A percentile compares a stretch with the other conserved stretches of the same genome.
phyloP scores from a whole-genome alignment of 2,113 vertebrate species.

The Myodes glareolus region DNA sequence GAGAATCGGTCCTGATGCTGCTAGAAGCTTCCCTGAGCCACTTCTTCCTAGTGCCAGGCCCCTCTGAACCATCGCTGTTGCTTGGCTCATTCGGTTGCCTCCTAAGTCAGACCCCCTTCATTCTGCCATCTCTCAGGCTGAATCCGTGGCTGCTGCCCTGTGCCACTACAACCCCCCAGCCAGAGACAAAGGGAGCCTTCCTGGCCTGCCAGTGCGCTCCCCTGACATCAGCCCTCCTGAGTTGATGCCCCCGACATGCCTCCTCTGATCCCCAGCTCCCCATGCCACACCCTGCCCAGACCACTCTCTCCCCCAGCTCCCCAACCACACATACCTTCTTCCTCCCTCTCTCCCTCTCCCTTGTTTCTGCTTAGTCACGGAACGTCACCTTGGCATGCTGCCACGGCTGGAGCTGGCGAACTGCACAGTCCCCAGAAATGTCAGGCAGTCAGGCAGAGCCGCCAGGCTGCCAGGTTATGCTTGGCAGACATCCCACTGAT shows the following conservation, averaged over 20 bases:
- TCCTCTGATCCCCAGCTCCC: neutral
- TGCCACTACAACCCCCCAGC: neutral
- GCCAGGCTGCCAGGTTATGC: conserved; percentile 74
- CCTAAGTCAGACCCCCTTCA: conserved; percentile 42
- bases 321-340: conserved; percentile 80
- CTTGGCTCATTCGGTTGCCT: neutral
- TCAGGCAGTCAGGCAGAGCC: conserved; percentile 66
- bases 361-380: conserved; percentile 66
- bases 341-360: conserved; percentile 68
- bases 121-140: neutral
- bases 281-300: conserved; percentile 68
- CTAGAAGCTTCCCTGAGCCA: conserved; percentile 53
- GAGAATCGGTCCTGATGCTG: conserved; percentile 63
- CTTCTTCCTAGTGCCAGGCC: conserved; percentile 55
- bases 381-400: conserved; percentile 74
- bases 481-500: conserved; percentile 73
- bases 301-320: conserved; percentile 75
- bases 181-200: neutral
- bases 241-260: neutral
- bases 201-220: neutral
- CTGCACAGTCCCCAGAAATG: conserved; percentile 61
- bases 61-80: neutral
- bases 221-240: neutral
- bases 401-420: conserved; percentile 61
- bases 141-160: neutral